Evolutionary conservation across 2,888 invertebrate species (phyloP).

Genomic region (Coenonympha glycerion): DNA sequence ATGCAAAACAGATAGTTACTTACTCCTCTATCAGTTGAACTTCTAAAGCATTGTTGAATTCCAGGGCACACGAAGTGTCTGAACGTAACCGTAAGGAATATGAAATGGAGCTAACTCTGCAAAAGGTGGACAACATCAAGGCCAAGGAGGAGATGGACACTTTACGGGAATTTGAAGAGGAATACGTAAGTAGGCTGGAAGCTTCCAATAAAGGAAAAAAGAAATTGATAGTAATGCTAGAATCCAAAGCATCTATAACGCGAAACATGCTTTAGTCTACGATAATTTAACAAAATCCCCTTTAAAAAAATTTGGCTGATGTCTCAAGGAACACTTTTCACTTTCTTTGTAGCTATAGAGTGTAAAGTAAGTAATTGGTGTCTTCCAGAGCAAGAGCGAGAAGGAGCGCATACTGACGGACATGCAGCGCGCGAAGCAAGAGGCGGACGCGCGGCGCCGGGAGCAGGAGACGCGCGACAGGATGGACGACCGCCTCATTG

Average conservation of each 20-base stretch:
- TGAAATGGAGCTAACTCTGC: slow-evolving; percentile 52
- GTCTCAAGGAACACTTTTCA: no score
- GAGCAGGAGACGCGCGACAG: slow-evolving; percentile 43
- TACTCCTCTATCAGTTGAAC: neutral
- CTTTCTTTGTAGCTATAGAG: no score
- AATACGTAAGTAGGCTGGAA: slow-evolving; percentile 56
- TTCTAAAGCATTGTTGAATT: neutral
- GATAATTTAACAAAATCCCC: no score
- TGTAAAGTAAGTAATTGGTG: neutral
- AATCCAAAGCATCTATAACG: no score
- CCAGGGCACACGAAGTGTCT: slow-evolving; percentile 51
- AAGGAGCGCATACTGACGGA: slow-evolving; percentile 51
- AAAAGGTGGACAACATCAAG: slow-evolving; percentile 53
- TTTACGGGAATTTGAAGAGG: slow-evolving; percentile 53
- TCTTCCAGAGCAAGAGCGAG: slow-evolving; percentile 43
- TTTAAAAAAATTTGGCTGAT: no score
- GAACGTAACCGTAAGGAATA: slow-evolving; percentile 53
- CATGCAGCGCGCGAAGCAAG: slow-evolving; percentile 44
- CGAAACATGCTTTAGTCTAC: no score
- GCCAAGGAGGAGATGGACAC: slow-evolving; percentile 51
- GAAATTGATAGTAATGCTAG: no score
- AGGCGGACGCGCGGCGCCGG: slow-evolving; percentile 33
- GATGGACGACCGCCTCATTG: slow-evolving; percentile 52
- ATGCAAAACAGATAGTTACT: no score
- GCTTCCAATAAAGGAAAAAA: no score